phyloP scores from a whole-genome alignment of 64 coral and sea anemone species.

The Pachyseris speciosa region DNA sequence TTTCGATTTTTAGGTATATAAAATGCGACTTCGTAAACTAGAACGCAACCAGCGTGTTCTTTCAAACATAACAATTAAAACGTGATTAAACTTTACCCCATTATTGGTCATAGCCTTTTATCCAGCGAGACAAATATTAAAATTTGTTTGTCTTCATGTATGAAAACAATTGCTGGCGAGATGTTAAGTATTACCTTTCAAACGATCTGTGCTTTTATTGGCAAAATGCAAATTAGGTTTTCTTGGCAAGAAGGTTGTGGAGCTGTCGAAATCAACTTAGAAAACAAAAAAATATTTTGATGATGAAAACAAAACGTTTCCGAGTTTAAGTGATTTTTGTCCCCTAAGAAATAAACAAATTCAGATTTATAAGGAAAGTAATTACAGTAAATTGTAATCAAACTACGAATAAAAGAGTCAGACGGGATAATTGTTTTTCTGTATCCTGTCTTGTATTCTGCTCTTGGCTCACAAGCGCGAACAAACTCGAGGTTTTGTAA shows the following conservation, averaged over 20 bases:
- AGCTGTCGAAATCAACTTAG: background rate
- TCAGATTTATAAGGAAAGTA: background rate
- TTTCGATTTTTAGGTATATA: no score
- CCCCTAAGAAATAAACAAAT: background rate
- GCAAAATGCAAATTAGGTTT: conserved; percentile 7
- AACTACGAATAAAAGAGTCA: background rate
- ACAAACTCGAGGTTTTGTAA: background rate
- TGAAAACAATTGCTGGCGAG: background rate
- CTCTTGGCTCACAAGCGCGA: no score
- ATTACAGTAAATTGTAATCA: background rate
- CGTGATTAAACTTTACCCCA: no score
- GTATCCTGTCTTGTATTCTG: no score
- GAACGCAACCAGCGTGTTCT: background rate
- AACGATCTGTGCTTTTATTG: background rate
- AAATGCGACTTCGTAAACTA: background rate
- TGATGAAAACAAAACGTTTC: background rate
- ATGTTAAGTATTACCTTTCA: conserved; percentile 2
- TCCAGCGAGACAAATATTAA: background rate
- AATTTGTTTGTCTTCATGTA: background rate
- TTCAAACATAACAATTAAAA: no score
- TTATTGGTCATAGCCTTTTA: no score
- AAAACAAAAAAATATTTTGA: background rate
- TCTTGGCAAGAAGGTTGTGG: background rate
- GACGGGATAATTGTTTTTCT: background rate
- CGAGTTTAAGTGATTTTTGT: background rate